These are phyloP conservation scores for Drosophila chauvacae DNA, from an alignment of 1,140 invertebrate genomes.

Conservation along the genomic window DNA sequence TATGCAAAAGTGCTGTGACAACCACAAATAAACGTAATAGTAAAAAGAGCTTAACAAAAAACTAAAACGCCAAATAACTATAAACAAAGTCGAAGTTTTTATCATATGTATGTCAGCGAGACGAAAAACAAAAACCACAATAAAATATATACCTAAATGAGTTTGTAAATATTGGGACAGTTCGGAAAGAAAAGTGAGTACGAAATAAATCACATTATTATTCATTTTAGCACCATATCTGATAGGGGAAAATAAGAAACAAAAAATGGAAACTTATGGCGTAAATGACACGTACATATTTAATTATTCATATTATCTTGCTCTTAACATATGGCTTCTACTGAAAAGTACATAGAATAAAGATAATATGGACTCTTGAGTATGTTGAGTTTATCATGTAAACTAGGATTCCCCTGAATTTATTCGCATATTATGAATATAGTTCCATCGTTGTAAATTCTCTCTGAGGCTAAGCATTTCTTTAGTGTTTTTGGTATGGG, in stretches of 20 bases:
- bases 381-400: not conserved
- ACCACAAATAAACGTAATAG: slow-evolving; percentile 24
- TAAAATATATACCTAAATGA: slow-evolving; percentile 31
- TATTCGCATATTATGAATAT: not conserved
- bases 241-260: not conserved
- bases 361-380: not conserved
- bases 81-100: slow-evolving; percentile 30
- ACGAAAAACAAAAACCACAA: slow-evolving; percentile 5
- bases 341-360: not conserved
- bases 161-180: slow-evolving; percentile 39
- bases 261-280: not conserved
- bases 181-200: slow-evolving; percentile 38
- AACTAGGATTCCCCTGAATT: slow-evolving; percentile 12
- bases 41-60: slow-evolving; percentile 19
- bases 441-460: not conserved
- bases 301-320: not conserved
- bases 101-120: slow-evolving; percentile 3
- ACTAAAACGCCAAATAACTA: slow-evolving; percentile 29
- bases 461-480: not conserved
- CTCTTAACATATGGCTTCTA: not conserved
- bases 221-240: slow-evolving; percentile 3
- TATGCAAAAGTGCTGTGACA: slow-evolving; percentile 61
- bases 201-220: slow-evolving; percentile 24
- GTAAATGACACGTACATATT: not conserved
- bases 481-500: slow-evolving; percentile 3